A percentile compares a stretch with the other conserved stretches of the same genome.
Evolutionary conservation across 2,113 vertebrate species (phyloP).

Genomic region (Dunckerocampus dactyliophorus): DNA sequence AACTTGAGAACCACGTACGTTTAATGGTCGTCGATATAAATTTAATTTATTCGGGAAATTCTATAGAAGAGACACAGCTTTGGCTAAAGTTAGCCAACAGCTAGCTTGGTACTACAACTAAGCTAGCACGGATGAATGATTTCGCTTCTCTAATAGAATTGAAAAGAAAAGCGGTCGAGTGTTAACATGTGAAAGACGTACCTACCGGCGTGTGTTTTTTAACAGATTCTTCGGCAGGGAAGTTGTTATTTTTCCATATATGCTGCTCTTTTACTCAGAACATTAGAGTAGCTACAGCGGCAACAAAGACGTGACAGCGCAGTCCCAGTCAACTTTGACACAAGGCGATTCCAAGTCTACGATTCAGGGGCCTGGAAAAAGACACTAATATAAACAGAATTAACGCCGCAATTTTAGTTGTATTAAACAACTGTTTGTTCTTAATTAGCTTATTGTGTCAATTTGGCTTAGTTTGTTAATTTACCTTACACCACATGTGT

Average conservation of each 20-base stretch:
- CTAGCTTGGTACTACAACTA: conserved; percentile 39
- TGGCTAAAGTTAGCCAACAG: conserved; percentile 48
- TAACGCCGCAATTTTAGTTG: neutral
- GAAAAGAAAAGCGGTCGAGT: neutral
- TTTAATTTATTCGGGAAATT: neutral
- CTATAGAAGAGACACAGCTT: conserved; percentile 16
- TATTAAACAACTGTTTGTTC: neutral
- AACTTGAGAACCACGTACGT: neutral
- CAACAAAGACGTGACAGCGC: conserved; percentile 70
- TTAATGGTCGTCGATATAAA: neutral
- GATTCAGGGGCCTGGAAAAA: neutral
- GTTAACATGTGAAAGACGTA: conserved; percentile 21
- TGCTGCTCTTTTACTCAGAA: conserved; percentile 21
- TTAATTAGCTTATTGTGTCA: neutral
- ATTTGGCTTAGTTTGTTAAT: neutral
- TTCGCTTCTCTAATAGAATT: conserved; percentile 6
- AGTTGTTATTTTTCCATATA: conserved; percentile 39
- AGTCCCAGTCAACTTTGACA: conserved; percentile 62
- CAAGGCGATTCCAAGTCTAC: conserved; percentile 22
- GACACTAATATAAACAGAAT: neutral
- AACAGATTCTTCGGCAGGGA: neutral
- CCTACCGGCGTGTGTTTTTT: conserved; percentile 31
- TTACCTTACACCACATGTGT: neutral
- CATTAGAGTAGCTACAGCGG: conserved; percentile 11
- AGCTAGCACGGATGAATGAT: conserved; percentile 53